Evolutionary conservation across 2,113 vertebrate genomes (phyloP).

Genomic region (Zosterops lateralis): DNA sequence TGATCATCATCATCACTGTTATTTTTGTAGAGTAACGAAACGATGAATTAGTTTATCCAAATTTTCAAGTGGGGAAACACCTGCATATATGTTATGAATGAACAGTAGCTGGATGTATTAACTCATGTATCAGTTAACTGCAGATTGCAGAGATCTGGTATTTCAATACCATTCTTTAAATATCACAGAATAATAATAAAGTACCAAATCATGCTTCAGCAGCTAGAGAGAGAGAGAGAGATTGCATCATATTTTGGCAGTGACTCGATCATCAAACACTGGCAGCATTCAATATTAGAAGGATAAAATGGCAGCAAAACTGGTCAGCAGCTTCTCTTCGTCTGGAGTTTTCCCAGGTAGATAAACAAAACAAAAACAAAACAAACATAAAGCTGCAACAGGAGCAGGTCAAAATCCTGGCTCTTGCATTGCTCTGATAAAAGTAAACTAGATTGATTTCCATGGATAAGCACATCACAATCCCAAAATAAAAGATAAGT

Average conservation of each 20-base stretch:
- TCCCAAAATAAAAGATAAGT: slow-evolving; percentile 49
- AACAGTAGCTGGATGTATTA: slow-evolving; percentile 41
- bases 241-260: slow-evolving; percentile 69
- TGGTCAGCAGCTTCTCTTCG: slow-evolving; percentile 76
- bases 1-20: neutral
- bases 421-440: slow-evolving; percentile 81
- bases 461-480: slow-evolving; percentile 59
- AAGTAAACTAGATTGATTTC: slow-evolving; percentile 71
- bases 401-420: slow-evolving; percentile 51
- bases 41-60: slow-evolving; percentile 23
- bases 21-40: slow-evolving; percentile 52
- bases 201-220: slow-evolving; percentile 73
- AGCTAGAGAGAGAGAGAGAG: slow-evolving; percentile 68
- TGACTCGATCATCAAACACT: slow-evolving; percentile 60
- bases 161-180: slow-evolving; percentile 60
- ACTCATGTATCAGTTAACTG: neutral
- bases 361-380: slow-evolving; percentile 63
- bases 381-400: slow-evolving; percentile 71
- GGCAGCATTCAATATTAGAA: slow-evolving; percentile 71
- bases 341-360: slow-evolving; percentile 76
- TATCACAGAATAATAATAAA: slow-evolving; percentile 48
- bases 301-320: slow-evolving; percentile 77
- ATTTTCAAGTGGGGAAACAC: slow-evolving; percentile 52
- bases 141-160: slow-evolving; percentile 56
- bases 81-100: slow-evolving; percentile 3